These are phyloP conservation scores for Ennomos quercinarius DNA, from an alignment of 2,888 invertebrate genomes.

Conservation along the genomic window DNA sequence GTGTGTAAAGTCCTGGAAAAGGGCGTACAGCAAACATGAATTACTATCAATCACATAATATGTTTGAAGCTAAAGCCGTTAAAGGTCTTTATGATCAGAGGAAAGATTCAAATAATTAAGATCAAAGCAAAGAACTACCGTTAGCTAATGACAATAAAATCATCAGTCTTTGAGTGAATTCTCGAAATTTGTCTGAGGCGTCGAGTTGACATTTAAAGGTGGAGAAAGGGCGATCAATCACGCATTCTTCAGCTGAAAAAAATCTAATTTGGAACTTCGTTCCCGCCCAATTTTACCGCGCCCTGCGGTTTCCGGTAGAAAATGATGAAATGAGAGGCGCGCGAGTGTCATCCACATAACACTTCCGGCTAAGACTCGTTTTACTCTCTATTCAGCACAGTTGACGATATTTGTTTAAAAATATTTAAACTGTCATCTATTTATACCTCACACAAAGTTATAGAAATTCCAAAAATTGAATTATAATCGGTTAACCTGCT, in stretches of 20 bases:
- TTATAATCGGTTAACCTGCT: too few species aligned
- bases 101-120: constrained; percentile 22
- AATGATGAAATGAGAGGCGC: constrained; percentile 52
- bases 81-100: constrained; percentile 29
- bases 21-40: constrained; percentile 6
- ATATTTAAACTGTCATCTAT: constrained; percentile 65
- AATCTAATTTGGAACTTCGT: constrained; percentile 65
- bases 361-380: constrained; percentile 65
- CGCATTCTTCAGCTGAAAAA: constrained; percentile 52
- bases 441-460: constrained; percentile 37
- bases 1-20: background rate
- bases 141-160: constrained; percentile 44
- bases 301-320: constrained; percentile 62
- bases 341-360: constrained; percentile 55
- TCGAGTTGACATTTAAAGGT: constrained; percentile 46
- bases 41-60: constrained; percentile 2
- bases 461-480: constrained; percentile 23
- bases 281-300: constrained; percentile 61
- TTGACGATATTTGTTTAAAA: constrained; percentile 62
- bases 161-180: constrained; percentile 50
- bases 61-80: constrained; percentile 6
- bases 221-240: constrained; percentile 61
- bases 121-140: constrained; percentile 44
- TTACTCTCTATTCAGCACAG: constrained; percentile 55
- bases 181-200: constrained; percentile 44